phyloP scores from a whole-genome alignment of 2,888 invertebrate genomes.

The Acanthococcus lagerstroemiae region DNA sequence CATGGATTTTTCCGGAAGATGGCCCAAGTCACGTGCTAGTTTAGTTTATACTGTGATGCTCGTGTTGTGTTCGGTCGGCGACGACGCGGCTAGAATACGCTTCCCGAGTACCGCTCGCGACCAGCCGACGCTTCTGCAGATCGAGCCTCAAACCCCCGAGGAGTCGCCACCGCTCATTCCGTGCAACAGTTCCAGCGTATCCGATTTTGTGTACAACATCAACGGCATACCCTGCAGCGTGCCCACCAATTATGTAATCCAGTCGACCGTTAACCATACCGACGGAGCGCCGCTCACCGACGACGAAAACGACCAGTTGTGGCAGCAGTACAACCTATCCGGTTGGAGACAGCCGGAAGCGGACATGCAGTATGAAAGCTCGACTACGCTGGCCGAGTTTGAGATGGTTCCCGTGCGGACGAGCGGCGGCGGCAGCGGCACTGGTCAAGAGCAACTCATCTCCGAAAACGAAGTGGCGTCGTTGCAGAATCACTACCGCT shows the following conservation, averaged over 20 bases:
- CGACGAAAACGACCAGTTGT: background rate
- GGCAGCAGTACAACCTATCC: conserved; percentile 6
- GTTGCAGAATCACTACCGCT: conserved; percentile 22
- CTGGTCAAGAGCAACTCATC: conserved; percentile 12
- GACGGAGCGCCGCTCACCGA: background rate
- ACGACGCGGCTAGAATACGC: conserved; percentile 3
- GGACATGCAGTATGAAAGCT: background rate
- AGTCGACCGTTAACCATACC: background rate
- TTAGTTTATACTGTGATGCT: background rate
- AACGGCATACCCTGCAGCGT: conserved; percentile 14
- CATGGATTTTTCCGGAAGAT: conserved; percentile 21
- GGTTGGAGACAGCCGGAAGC: background rate
- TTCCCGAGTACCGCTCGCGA: background rate
- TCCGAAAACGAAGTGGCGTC: conserved; percentile 23
- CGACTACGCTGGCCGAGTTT: conserved; percentile 1
- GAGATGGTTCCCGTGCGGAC: conserved; percentile 13
- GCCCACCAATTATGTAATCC: background rate
- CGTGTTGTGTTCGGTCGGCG: background rate
- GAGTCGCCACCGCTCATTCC: conserved; percentile 2
- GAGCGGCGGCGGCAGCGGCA: background rate
- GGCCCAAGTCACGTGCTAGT: conserved; percentile 16
- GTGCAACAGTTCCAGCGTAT: background rate
- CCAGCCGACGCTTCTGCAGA: too few relatives aligned
- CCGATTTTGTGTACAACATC: conserved; percentile 14
- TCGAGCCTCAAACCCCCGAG: too few relatives aligned